Conservation (phyloP, 2,797 vertebrate genomes). For the Aphelocoma californica region DNA sequence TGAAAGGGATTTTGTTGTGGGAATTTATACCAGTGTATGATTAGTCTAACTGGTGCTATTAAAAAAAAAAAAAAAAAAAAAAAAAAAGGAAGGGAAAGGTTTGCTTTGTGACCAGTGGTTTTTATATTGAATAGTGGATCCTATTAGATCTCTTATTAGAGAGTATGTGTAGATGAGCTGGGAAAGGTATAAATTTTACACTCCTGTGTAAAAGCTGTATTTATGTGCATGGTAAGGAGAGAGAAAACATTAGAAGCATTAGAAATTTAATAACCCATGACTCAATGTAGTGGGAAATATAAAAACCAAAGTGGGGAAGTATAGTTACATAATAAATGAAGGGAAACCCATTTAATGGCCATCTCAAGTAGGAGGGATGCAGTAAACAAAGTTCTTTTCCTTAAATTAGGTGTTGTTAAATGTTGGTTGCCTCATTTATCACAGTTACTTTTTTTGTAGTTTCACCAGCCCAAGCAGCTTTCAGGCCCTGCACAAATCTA, state of each 20-base stretch:
- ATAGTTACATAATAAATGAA: background rate
- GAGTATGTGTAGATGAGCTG: background rate
- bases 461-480: background rate
- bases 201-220: background rate
- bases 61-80: background rate
- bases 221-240: background rate
- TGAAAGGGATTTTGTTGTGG: background rate
- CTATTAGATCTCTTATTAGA: background rate
- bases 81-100: background rate
- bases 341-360: background rate
- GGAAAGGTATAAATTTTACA: background rate
- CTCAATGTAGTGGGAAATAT: background rate
- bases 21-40: background rate
- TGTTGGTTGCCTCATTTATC: background rate
- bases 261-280: background rate
- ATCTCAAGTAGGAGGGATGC: background rate
- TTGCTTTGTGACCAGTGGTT: background rate
- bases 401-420: background rate
- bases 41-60: background rate
- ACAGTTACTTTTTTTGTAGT: background rate
- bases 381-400: background rate
- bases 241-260: background rate
- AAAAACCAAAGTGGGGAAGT: accelerated
- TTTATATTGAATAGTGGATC: background rate
- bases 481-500: background rate